Evolutionary conservation across 1,140 invertebrate species (phyloP).

Genomic region (Drosophila serrata): DNA sequence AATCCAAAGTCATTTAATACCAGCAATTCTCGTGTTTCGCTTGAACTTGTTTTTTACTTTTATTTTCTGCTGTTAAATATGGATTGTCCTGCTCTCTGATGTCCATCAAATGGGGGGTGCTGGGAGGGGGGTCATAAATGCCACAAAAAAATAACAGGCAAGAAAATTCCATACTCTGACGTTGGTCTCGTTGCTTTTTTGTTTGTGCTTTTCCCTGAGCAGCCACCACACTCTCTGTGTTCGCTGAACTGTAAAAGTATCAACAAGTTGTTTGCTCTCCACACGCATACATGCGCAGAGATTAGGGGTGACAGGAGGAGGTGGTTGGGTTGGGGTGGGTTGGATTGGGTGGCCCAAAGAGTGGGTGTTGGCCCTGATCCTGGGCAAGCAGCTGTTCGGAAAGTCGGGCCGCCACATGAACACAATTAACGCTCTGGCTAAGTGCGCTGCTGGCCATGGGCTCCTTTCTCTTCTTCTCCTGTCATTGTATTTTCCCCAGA

Average conservation of each 20-base stretch:
- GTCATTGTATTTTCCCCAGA: slow-evolving; percentile 11
- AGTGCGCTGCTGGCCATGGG: slow-evolving; percentile 48
- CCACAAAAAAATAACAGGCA: slow-evolving; percentile 56
- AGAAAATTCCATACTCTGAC: slow-evolving; percentile 69
- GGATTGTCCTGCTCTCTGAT: slow-evolving; percentile 39
- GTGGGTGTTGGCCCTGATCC: slow-evolving; percentile 30
- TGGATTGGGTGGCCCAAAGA: slow-evolving; percentile 2
- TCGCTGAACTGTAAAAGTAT: slow-evolving; percentile 83
- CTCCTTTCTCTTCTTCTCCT: slow-evolving; percentile 2
- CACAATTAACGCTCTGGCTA: slow-evolving; percentile 72
- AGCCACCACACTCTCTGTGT: slow-evolving; percentile 45
- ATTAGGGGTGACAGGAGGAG: slow-evolving; percentile 15
- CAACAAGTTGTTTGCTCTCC: slow-evolving; percentile 83
- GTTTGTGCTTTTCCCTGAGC: slow-evolving; percentile 17
- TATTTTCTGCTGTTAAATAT: slow-evolving; percentile 16
- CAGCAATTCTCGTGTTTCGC: slow-evolving; percentile 31
- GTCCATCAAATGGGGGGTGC: slow-evolving; percentile 13
- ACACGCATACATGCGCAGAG: slow-evolving; percentile 43
- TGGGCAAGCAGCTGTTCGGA: slow-evolving; percentile 65
- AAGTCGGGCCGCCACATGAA: slow-evolving; percentile 48
- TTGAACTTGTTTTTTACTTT: slow-evolving; percentile 6
- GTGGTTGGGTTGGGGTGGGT: slow-evolving; percentile 6
- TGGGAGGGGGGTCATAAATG: slow-evolving; percentile 50
- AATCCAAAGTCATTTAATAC: slow-evolving; percentile 45
- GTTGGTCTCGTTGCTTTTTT: slow-evolving; percentile 46